These are phyloP conservation scores for Danio albolineatus DNA, from an alignment of 2,797 vertebrate species.

Conservation along the genomic window DNA sequence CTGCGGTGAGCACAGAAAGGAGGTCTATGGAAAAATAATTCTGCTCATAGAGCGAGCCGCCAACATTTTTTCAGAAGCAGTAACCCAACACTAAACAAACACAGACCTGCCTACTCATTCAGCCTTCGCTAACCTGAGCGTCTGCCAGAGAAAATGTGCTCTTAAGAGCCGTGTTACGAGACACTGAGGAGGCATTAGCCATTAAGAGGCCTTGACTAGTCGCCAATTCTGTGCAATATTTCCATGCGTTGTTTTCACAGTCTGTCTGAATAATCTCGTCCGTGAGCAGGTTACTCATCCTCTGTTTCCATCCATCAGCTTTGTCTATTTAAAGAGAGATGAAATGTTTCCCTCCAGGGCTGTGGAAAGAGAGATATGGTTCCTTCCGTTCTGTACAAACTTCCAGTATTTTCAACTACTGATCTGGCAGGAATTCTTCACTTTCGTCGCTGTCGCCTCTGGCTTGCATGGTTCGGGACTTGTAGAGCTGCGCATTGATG, in stretches of 20 bases:
- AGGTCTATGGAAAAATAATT: constrained; percentile 25
- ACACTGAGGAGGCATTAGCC: background rate
- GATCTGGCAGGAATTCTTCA: constrained; percentile 50
- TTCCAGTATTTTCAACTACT: constrained; percentile 24
- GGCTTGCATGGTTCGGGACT: too few species aligned
- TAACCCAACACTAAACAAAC: constrained; percentile 74
- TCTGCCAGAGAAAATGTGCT: constrained; percentile 53
- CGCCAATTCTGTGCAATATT: background rate
- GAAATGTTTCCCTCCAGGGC: background rate
- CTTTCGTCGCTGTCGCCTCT: too few species aligned
- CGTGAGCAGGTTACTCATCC: background rate
- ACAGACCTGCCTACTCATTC: constrained; percentile 54
- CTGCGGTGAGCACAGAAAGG: constrained; percentile 1
- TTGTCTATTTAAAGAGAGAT: constrained; percentile 12
- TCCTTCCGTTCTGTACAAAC: constrained; percentile 22
- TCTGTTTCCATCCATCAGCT: background rate
- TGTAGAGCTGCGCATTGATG: too few species aligned
- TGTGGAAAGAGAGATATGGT: background rate
- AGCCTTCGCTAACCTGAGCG: constrained; percentile 19
- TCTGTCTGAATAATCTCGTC: background rate
- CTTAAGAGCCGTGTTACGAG: background rate
- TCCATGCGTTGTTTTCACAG: background rate
- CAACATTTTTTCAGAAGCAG: constrained; percentile 61
- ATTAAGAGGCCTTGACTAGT: background rate
- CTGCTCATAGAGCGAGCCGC: constrained; percentile 22